Conservation (phyloP, 1,140 invertebrate species). For the Pseudomyrmex pallidus region DNA sequence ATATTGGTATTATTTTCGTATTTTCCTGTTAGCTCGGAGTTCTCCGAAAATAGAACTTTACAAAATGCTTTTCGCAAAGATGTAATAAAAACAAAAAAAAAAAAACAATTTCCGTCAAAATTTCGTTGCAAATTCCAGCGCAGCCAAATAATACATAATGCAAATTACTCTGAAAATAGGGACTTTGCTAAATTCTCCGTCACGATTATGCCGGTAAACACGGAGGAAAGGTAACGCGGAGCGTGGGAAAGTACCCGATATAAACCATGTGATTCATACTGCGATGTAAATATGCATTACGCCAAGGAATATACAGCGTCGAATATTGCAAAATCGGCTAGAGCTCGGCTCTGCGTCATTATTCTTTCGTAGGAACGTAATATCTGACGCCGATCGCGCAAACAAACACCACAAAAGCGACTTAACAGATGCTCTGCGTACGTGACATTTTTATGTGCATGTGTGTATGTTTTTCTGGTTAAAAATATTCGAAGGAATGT, state of each 20-base stretch:
- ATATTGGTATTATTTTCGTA: too few species aligned
- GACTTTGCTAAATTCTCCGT: neutral
- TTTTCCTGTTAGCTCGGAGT: too few species aligned
- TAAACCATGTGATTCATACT: slow-evolving; percentile 45
- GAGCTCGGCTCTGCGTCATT: slow-evolving; percentile 62
- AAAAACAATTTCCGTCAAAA: neutral
- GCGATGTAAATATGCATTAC: slow-evolving; percentile 58
- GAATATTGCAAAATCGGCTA: slow-evolving; percentile 55
- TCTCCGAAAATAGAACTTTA: too few species aligned
- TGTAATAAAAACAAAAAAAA: neutral
- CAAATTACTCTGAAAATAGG: slow-evolving; percentile 4
- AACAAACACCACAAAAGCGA: slow-evolving; percentile 40
- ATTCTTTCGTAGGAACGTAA: slow-evolving; percentile 57
- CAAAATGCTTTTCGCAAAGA: neutral
- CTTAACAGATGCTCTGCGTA: neutral
- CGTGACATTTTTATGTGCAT: neutral
- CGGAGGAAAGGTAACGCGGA: slow-evolving; percentile 8
- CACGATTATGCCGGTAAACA: slow-evolving; percentile 12
- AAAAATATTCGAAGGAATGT: slow-evolving; percentile 24
- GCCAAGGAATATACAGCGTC: slow-evolving; percentile 52
- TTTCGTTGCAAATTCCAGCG: neutral
- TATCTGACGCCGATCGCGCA: slow-evolving; percentile 10
- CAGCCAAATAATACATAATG: neutral
- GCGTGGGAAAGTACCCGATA: slow-evolving; percentile 31
- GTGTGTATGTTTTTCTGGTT: slow-evolving; percentile 18